phyloP scores from a whole-genome alignment of 2,113 vertebrate genomes.

The Nibea albiflora region DNA sequence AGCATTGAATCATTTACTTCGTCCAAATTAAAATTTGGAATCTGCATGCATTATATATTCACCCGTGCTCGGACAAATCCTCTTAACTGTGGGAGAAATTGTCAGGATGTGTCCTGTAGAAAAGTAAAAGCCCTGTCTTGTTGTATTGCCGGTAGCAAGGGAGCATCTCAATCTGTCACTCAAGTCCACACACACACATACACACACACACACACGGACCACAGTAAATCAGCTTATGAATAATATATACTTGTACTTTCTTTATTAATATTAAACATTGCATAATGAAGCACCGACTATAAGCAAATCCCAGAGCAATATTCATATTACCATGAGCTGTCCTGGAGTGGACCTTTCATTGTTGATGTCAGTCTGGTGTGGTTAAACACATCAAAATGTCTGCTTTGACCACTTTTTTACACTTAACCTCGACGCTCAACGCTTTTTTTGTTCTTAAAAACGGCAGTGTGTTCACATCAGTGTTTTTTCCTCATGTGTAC shows the following conservation, averaged over 20 bases:
- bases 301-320: constrained; percentile 83
- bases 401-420: constrained; percentile 31
- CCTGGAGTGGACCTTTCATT: constrained; percentile 77
- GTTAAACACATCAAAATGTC: constrained; percentile 56
- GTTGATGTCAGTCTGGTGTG: constrained; percentile 71
- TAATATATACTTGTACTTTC: constrained; percentile 86
- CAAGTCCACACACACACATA: constrained; percentile 60
- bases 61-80: constrained; percentile 84
- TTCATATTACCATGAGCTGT: constrained; percentile 74
- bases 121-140: constrained; percentile 78
- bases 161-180: constrained; percentile 82
- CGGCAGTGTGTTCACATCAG: background rate
- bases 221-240: constrained; percentile 84
- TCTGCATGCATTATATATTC: constrained; percentile 87
- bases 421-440: constrained; percentile 50
- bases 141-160: constrained; percentile 79
- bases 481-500: background rate
- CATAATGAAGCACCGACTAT: constrained; percentile 80
- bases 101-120: constrained; percentile 78
- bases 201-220: constrained; percentile 38
- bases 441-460: constrained; percentile 23
- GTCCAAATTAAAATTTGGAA: constrained; percentile 84
- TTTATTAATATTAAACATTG: constrained; percentile 86
- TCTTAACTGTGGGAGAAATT: constrained; percentile 86
- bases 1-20: constrained; percentile 88